These are phyloP conservation scores for Meloidogyne floridensis DNA, from an alignment of 1,140 invertebrate genomes.

Conservation along the genomic window DNA sequence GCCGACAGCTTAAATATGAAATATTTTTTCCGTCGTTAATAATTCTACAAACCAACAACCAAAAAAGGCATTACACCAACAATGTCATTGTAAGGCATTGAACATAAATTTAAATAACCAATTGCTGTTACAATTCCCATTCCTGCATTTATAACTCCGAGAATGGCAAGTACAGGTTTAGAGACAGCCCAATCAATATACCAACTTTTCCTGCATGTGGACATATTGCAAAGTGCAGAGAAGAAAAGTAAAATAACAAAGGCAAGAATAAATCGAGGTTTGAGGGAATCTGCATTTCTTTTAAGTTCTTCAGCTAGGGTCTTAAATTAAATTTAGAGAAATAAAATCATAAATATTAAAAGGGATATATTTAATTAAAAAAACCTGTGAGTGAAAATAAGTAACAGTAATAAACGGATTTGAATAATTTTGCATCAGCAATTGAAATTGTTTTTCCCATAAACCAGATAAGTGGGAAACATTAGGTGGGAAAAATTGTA, in stretches of 20 bases:
- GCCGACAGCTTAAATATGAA: slow-evolving; percentile 67
- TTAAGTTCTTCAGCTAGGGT: slow-evolving; percentile 63
- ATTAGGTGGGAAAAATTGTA: slow-evolving; percentile 59
- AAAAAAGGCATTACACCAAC: slow-evolving; percentile 66
- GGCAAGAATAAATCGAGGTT: slow-evolving; percentile 58
- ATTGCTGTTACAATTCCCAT: slow-evolving; percentile 80
- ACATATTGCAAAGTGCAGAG: slow-evolving; percentile 59
- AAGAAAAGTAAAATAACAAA: slow-evolving; percentile 61
- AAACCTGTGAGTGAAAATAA: slow-evolving; percentile 42
- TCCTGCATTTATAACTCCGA: slow-evolving; percentile 71
- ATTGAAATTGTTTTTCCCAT: slow-evolving; percentile 54
- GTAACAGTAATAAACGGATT: slow-evolving; percentile 60
- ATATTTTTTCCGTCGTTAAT: background rate
- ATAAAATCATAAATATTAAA: slow-evolving; percentile 38
- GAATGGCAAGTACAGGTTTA: slow-evolving; percentile 61
- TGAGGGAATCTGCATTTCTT: slow-evolving; percentile 59
- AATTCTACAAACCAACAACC: slow-evolving; percentile 58
- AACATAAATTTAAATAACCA: slow-evolving; percentile 83
- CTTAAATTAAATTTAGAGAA: slow-evolving; percentile 44
- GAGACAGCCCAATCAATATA: slow-evolving; percentile 65
- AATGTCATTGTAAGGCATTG: slow-evolving; percentile 70
- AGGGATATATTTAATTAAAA: background rate
- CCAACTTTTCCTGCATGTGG: slow-evolving; percentile 51
- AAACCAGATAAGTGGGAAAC: slow-evolving; percentile 57
- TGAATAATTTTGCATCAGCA: background rate